Percentiles rank a stretch among this genome's conserved stretches.
phyloP scores from a whole-genome alignment of 2,888 invertebrate genomes.

The Campoplex capitator region DNA sequence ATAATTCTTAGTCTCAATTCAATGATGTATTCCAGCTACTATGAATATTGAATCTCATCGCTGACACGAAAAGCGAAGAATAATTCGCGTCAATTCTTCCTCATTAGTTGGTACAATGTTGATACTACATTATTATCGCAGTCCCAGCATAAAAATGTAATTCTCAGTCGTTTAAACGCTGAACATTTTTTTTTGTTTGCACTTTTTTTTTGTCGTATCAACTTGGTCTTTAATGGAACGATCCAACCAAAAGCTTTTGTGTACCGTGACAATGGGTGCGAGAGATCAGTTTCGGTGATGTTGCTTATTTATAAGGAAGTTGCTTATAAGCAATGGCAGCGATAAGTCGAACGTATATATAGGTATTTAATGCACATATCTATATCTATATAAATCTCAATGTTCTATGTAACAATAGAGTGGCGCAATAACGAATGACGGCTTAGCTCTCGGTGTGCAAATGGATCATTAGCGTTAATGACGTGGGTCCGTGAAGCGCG shows the following conservation, averaged over 20 bases:
- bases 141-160: neutral
- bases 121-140: neutral
- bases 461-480: slow-evolving; percentile 69
- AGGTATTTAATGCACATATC: neutral
- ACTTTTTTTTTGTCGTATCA: neutral
- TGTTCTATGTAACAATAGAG: slow-evolving; percentile 29
- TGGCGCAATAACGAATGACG: slow-evolving; percentile 44
- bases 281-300: slow-evolving; percentile 48
- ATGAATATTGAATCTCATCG: neutral
- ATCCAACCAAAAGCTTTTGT: slow-evolving; percentile 19
- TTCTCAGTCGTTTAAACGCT: neutral
- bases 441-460: slow-evolving; percentile 57
- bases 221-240: slow-evolving; percentile 43
- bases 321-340: slow-evolving; percentile 40
- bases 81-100: neutral
- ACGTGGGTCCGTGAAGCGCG: slow-evolving; percentile 54
- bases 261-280: slow-evolving; percentile 24
- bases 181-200: neutral
- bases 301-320: slow-evolving; percentile 39
- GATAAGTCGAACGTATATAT: slow-evolving; percentile 47
- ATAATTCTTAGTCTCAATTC: neutral
- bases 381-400: slow-evolving; percentile 6
- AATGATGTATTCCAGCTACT: neutral
- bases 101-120: neutral
- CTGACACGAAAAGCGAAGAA: no score